Conservation (phyloP, 2,797 vertebrate species). For the Falco cherrug region DNA sequence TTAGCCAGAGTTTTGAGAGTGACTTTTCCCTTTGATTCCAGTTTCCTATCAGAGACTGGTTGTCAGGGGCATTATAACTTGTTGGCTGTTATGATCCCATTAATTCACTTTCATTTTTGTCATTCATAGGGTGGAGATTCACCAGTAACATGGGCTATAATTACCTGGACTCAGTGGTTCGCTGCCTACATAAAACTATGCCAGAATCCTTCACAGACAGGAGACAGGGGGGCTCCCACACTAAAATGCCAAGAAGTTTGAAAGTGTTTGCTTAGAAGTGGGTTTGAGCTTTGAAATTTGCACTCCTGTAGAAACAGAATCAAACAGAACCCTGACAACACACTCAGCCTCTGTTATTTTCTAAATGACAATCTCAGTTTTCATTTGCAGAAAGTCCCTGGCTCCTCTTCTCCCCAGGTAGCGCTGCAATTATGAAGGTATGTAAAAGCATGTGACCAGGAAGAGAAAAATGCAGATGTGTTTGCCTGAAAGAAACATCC, state of each 20-base stretch:
- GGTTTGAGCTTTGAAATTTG: neutral
- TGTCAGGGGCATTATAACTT: neutral
- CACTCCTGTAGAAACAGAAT: neutral
- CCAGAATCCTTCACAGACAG: neutral
- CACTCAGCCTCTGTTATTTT: neutral
- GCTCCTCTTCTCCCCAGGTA: neutral
- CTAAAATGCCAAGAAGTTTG: neutral
- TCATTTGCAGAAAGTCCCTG: neutral
- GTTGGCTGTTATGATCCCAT: neutral
- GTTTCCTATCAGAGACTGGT: neutral
- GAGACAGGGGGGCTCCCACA: neutral
- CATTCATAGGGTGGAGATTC: neutral
- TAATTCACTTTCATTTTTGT: neutral
- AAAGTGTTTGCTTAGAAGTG: neutral
- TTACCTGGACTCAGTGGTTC: neutral
- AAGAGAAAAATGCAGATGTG: neutral
- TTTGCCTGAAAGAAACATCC: neutral
- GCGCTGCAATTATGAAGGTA: neutral
- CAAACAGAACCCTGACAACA: neutral
- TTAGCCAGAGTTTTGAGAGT: neutral
- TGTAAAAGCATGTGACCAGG: neutral
- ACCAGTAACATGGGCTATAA: neutral
- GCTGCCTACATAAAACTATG: neutral
- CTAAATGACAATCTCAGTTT: neutral
- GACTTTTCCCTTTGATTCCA: neutral